Conservation (phyloP, 2,113 vertebrate species). For the Eira barbara region DNA sequence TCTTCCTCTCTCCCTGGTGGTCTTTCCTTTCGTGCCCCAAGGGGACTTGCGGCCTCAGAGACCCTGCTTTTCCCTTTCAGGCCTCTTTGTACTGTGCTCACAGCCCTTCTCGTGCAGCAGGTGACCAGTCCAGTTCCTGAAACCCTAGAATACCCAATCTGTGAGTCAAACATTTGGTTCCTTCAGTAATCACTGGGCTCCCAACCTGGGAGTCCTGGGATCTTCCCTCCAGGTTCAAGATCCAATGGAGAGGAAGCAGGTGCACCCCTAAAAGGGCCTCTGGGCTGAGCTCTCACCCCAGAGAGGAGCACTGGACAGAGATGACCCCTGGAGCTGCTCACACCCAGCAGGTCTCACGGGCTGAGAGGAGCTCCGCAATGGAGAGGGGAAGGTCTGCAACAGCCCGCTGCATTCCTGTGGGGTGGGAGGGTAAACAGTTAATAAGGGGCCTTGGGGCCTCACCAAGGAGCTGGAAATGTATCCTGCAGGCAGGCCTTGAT, state of each 20-base stretch:
- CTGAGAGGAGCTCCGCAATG: accelerated
- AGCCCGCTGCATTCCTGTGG: accelerated
- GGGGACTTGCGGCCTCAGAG: no score
- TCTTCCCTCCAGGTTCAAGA: background rate
- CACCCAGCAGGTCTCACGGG: no score
- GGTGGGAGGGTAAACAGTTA: background rate
- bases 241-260: background rate
- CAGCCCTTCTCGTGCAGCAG: no score
- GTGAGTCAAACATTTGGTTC: no score
- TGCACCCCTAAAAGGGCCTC: background rate
- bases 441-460: background rate
- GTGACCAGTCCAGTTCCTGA: no score
- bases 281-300: background rate
- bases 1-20: no score
- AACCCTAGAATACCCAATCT: no score
- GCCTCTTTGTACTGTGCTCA: no score
- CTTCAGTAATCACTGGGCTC: no score
- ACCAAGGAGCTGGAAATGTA: background rate
- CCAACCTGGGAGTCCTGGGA: background rate
- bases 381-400: background rate
- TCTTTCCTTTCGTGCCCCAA: no score
- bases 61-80: no score
- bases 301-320: background rate
- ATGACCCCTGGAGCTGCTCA: background rate
- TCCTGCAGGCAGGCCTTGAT: background rate